Conservation (phyloP, 1,140 invertebrate genomes). For the Sminthurides bifidus region DNA sequence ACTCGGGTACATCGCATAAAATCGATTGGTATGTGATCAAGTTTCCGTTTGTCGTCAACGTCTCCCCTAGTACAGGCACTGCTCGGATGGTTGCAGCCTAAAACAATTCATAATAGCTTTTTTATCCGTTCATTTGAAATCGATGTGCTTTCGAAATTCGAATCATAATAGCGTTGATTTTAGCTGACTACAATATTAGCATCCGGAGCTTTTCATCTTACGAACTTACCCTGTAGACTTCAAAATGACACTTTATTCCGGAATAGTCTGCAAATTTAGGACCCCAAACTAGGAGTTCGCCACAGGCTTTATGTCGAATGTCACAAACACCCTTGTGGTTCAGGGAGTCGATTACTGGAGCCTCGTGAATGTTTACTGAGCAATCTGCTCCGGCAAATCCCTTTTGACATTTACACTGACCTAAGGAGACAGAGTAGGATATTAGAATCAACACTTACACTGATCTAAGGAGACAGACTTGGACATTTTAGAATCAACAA, state of each 20-base stretch:
- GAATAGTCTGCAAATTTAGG: slow-evolving; percentile 22
- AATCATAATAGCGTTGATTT: not conserved
- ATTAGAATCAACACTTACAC: no score
- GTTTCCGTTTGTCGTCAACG: slow-evolving; percentile 18
- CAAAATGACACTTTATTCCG: slow-evolving; percentile 29
- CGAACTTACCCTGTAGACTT: slow-evolving; percentile 24
- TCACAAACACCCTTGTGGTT: slow-evolving; percentile 24
- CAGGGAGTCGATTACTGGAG: slow-evolving; percentile 15
- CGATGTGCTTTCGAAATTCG: not conserved
- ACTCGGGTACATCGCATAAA: slow-evolving; percentile 29
- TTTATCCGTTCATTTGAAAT: not conserved
- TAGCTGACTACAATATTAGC: not conserved
- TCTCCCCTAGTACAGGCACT: slow-evolving; percentile 17
- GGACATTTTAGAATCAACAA: no score
- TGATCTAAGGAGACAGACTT: no score
- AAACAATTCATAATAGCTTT: not conserved
- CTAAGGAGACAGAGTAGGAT: no score
- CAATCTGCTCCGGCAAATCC: slow-evolving; percentile 27
- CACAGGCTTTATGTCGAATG: slow-evolving; percentile 28
- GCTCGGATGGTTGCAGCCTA: slow-evolving; percentile 16
- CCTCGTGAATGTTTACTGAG: slow-evolving; percentile 20
- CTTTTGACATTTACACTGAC: slow-evolving; percentile 19
- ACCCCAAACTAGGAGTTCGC: slow-evolving; percentile 30
- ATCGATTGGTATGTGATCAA: slow-evolving; percentile 28
- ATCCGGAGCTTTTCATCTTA: not conserved